Base-by-base conservation (phyloP, 2,888 invertebrate species). In the Ochropacha duplaris region DNA sequence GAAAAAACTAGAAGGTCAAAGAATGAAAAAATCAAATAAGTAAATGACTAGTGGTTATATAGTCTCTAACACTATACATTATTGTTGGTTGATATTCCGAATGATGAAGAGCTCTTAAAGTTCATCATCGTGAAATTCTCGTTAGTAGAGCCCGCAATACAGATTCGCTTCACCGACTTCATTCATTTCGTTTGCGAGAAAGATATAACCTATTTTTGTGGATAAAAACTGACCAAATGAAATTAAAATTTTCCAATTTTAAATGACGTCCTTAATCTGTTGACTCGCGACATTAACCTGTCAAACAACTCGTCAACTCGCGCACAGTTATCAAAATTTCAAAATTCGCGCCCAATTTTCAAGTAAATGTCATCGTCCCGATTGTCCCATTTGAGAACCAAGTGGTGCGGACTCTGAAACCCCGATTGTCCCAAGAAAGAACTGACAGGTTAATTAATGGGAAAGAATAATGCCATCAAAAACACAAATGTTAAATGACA, bases 121-220 rank as follows among this genome's bases (percentile, higher is more conserved):
- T 86, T 86, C 83, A 83, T 83, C 78, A 82, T 85, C 82, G 81
- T 86, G 81, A 81, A 83, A 75, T 79, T 78, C 86, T 88, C 84
- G 83, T 87, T 87, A 88, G 85, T 76, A 69, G 67, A 66, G 76
- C 80, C 74, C 90, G 90, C 91, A 91, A 91, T 91, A 85, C 80
- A 90, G 72, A 69, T 78, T 72, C 88, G 90, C 86, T 83, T 81
- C 87, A 86, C 80, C 66, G 86, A 83, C 68, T 88, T 80, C 79
- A 79, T 80, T 83, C 77, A 78, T 78, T 71, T 65, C 66, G 68
- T 74, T 72, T 72, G 66, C 64, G 65, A 65, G 77, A 74, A 78
- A 71, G 64, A 68, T 74, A 76, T 76, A 76, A 73, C 76, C 76
- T 78, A 77, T 81, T 81, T 83, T 79, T 74, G 65, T 69, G 64